Evolutionary conservation across 2,888 invertebrate genomes (phyloP).

Genomic region (Empis livida): DNA sequence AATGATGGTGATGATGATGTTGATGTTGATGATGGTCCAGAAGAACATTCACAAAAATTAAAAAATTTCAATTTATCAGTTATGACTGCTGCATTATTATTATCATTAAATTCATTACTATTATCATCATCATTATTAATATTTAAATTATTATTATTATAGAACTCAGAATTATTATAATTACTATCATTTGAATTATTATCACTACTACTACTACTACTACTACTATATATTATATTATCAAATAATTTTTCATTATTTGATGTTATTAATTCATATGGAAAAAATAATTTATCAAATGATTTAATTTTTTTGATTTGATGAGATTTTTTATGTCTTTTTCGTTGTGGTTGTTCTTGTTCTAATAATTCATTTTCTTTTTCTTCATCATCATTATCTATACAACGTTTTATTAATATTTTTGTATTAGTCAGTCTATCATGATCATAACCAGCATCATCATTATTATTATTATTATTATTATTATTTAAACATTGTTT

Average conservation of each 20-base stretch:
- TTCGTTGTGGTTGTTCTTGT: background rate
- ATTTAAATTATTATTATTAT: no score
- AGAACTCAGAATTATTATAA: background rate
- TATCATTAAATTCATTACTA: no score
- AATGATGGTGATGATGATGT: no score
- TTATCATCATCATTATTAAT: no score
- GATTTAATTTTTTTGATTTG: constrained; percentile 1
- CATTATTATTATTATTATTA: constrained; percentile 9
- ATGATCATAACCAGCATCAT: background rate
- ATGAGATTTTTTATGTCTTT: constrained; percentile 2
- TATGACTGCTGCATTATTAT: no score
- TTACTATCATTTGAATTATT: background rate
- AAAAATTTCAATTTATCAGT: no score
- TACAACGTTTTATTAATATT: constrained; percentile 6
- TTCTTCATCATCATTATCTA: background rate
- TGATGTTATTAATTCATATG: no score
- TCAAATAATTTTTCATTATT: constrained; percentile 1
- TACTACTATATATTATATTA: background rate
- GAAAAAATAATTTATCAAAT: no score
- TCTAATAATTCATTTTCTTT: constrained; percentile 5
- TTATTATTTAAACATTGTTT: constrained; percentile 12
- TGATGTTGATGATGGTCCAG: no score
- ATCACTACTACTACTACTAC: constrained; percentile 2
- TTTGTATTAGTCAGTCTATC: constrained; percentile 7
- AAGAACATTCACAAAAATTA: no score